These are phyloP conservation scores for Xyrauchen texanus DNA, from an alignment of 2,113 vertebrate genomes.

Conservation along the genomic window DNA sequence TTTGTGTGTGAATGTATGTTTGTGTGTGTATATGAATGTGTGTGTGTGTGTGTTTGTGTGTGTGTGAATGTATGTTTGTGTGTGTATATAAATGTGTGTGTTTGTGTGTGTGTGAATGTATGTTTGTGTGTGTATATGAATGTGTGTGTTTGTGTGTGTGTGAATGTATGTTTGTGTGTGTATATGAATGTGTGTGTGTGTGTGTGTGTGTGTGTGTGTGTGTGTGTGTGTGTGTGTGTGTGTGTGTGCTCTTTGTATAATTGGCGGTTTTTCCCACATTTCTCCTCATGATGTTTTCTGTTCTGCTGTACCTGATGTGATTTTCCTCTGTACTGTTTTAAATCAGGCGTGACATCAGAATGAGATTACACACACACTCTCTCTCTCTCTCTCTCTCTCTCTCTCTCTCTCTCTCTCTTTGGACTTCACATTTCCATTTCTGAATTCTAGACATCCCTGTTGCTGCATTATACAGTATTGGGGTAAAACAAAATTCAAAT, in stretches of 20 bases:
- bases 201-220: conserved; percentile 6
- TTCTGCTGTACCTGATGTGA: conserved; percentile 37
- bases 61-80: too few species aligned
- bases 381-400: too few species aligned
- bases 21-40: too few species aligned
- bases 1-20: too few species aligned
- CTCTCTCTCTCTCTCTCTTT: background rate
- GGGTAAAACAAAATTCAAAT: conserved; percentile 61
- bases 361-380: conserved; percentile 25
- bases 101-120: too few species aligned
- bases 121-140: too few species aligned
- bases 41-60: too few species aligned
- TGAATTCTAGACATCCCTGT: conserved; percentile 30
- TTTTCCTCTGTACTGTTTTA: conserved; percentile 32
- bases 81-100: too few species aligned
- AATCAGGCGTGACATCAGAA: conserved; percentile 32
- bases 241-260: background rate
- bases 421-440: conserved; percentile 16
- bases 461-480: conserved; percentile 15
- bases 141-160: too few species aligned
- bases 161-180: too few species aligned
- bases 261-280: conserved; percentile 10
- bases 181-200: background rate
- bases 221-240: background rate
- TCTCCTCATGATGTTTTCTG: conserved; percentile 36